phyloP scores from a whole-genome alignment of 2,113 vertebrate genomes.

The Calonectris borealis region DNA sequence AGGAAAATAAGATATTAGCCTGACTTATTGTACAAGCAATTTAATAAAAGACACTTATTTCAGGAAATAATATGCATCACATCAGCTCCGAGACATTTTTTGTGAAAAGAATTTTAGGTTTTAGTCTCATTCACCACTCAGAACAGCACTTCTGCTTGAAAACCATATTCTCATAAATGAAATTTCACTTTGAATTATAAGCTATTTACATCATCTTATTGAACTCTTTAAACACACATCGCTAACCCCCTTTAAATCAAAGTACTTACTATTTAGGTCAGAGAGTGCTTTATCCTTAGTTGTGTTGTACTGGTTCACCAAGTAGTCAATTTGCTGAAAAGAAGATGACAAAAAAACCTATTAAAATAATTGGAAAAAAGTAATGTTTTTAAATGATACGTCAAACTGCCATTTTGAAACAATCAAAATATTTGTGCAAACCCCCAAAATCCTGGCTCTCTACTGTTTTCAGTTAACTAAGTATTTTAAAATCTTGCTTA shows the following conservation, averaged over 20 bases:
- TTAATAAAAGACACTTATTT: background rate
- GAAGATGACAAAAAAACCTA: background rate
- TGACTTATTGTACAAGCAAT: background rate
- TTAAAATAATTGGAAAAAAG: background rate
- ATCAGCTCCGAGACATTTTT: background rate
- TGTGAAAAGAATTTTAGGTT: background rate
- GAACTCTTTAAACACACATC: background rate
- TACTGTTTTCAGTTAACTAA: background rate
- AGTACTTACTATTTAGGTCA: constrained; percentile 91
- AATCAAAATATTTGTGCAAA: background rate
- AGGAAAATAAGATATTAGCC: background rate
- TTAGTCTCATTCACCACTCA: background rate
- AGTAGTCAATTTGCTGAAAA: constrained; percentile 90
- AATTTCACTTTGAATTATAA: background rate
- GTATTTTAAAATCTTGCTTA: background rate
- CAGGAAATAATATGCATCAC: background rate
- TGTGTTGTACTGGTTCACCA: constrained; percentile 84
- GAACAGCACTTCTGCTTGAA: background rate
- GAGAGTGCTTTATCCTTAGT: constrained; percentile 85
- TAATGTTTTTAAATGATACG: background rate
- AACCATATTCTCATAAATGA: background rate
- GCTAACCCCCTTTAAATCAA: background rate
- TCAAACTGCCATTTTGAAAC: background rate
- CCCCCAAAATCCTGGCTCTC: background rate
- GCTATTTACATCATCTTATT: background rate